Conservation (phyloP, 2,113 vertebrate genomes). For the Centropristis striata region DNA sequence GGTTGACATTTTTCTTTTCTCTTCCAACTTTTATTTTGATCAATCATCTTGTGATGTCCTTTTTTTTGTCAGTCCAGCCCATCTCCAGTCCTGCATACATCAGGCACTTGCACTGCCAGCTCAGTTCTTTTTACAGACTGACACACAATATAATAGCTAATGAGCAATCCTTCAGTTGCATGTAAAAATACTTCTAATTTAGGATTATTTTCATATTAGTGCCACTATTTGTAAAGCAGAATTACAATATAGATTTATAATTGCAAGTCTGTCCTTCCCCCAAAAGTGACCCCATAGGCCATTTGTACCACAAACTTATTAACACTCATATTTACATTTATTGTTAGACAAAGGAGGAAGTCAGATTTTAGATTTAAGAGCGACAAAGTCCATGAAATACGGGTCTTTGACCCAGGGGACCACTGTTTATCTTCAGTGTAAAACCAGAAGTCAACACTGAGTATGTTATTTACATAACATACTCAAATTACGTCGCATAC, state of each 20-base stretch:
- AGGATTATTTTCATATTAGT: background rate
- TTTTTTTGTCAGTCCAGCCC: slow-evolving; percentile 20
- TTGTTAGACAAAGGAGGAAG: no score
- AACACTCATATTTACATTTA: no score
- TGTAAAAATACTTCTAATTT: background rate
- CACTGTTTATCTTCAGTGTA: no score
- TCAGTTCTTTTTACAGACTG: slow-evolving; percentile 15
- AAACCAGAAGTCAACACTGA: no score
- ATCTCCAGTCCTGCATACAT: slow-evolving; percentile 64
- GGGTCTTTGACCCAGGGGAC: no score
- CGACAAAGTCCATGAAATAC: no score
- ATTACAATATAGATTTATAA: background rate
- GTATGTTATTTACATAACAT: no score
- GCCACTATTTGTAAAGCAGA: background rate
- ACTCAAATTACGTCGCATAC: no score
- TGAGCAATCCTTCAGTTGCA: background rate
- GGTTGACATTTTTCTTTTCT: slow-evolving; percentile 5
- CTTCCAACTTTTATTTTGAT: slow-evolving; percentile 18
- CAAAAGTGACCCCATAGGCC: no score
- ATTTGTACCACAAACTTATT: no score
- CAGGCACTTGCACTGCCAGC: slow-evolving; percentile 53
- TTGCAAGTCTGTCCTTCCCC: background rate
- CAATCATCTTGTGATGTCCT: background rate
- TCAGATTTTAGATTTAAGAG: no score
- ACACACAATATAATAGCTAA: slow-evolving; percentile 61